Evolutionary conservation across 2,113 vertebrate genomes (phyloP).

Genomic region (Rafetus swinhoei): DNA sequence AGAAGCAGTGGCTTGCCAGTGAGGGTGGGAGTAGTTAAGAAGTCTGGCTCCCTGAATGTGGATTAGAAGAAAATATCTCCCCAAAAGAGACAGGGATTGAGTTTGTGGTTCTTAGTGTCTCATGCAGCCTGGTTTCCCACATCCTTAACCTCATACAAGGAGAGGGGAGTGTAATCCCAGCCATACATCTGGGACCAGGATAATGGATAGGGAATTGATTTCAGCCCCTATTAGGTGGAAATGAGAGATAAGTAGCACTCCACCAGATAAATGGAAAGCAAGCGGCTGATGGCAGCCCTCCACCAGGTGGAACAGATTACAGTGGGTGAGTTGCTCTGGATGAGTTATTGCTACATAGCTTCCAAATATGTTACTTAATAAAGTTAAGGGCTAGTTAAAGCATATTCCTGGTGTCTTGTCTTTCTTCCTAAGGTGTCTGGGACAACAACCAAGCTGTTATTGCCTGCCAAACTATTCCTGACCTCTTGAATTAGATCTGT

Average conservation of each 20-base stretch:
- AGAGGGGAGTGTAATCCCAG: not conserved
- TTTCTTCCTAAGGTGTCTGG: too few species aligned
- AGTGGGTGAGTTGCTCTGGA: not conserved
- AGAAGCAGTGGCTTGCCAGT: not conserved
- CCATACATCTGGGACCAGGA: not conserved
- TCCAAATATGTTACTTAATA: not conserved
- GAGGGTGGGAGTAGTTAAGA: not conserved
- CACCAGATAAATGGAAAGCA: too few species aligned
- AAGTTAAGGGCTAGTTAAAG: not conserved
- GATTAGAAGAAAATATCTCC: not conserved
- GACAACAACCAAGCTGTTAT: too few species aligned
- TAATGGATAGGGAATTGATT: not conserved
- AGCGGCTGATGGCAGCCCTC: not conserved
- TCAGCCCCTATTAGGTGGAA: not conserved
- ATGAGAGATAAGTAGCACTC: not conserved
- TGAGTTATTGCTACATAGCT: not conserved
- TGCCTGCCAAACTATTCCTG: too few species aligned
- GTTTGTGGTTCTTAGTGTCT: not conserved
- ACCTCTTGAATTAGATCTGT: too few species aligned
- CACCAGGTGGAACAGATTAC: not conserved
- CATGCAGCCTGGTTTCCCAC: not conserved
- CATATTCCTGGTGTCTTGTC: not conserved
- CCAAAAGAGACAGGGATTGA: not conserved
- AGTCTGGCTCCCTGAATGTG: not conserved
- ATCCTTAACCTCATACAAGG: not conserved